Conservation (phyloP, 2,888 invertebrate genomes). For the Ennomos fuscantarius region DNA sequence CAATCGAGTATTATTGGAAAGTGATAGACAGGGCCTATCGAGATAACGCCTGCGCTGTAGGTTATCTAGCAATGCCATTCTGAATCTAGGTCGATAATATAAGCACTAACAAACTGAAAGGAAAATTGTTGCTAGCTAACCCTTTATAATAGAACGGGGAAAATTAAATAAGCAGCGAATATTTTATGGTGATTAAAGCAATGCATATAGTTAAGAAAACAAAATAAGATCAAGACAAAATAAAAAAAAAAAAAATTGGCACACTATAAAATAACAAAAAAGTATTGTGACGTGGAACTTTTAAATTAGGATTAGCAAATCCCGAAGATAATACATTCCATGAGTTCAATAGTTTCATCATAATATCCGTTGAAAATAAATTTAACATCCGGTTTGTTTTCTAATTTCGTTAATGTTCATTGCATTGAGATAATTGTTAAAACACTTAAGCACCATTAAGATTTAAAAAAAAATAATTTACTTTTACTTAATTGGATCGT, state of each 20-base stretch:
- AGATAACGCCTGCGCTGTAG: constrained; percentile 34
- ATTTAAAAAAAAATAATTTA: constrained; percentile 25
- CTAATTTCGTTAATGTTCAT: constrained; percentile 12
- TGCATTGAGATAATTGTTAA: constrained; percentile 17
- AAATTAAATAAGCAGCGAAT: constrained; percentile 2
- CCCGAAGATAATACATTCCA: too few species aligned
- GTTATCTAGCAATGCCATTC: constrained; percentile 37
- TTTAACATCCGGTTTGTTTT: constrained; percentile 5
- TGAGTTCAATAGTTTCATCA: too few species aligned
- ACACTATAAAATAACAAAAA: too few species aligned
- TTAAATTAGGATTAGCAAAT: too few species aligned
- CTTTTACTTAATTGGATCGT: constrained; percentile 25
- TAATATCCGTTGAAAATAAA: too few species aligned
- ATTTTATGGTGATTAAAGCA: too few species aligned
- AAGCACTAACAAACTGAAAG: constrained; percentile 34
- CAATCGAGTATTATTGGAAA: constrained; percentile 37
- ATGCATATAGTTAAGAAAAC: too few species aligned
- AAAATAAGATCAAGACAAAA: too few species aligned
- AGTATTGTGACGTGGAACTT: too few species aligned
- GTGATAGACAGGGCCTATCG: constrained; percentile 35
- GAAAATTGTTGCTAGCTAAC: constrained; percentile 12
- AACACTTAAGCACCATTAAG: constrained; percentile 23
- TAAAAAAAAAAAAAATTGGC: too few species aligned
- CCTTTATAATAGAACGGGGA: constrained; percentile 9
- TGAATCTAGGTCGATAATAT: constrained; percentile 37